These are phyloP conservation scores for Seladonia tumulorum DNA, from an alignment of 2,888 invertebrate species.

Conservation along the genomic window DNA sequence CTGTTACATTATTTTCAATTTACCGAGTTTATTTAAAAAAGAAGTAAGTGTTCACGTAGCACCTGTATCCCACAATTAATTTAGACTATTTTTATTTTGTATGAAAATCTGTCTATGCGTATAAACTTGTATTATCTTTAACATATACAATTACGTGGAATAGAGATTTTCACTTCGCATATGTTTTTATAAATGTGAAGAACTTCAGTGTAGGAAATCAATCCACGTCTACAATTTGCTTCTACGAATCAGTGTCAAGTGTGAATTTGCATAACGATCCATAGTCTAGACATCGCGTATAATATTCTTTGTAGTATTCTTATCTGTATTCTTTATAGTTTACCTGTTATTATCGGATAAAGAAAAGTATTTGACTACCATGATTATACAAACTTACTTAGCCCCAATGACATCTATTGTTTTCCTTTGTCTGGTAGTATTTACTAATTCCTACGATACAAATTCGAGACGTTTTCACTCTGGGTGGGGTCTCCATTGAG, in stretches of 20 bases:
- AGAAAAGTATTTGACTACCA: not conserved
- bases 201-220: not conserved
- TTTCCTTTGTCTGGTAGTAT: not conserved
- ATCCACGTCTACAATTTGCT: not conserved
- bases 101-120: too few relatives aligned
- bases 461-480: not conserved
- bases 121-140: not conserved
- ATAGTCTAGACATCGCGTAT: not conserved
- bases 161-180: not conserved
- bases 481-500: not conserved
- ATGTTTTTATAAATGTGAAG: not conserved
- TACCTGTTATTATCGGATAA: too few relatives aligned
- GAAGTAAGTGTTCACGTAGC: not conserved
- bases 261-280: not conserved
- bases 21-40: not conserved
- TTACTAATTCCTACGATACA: not conserved
- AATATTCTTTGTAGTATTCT: too few relatives aligned
- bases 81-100: too few relatives aligned
- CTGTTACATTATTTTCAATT: not conserved
- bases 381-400: not conserved
- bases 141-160: not conserved
- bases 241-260: not conserved
- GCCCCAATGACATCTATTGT: not conserved
- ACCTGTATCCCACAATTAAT: not conserved
- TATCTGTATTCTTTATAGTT: too few relatives aligned